Conservation (phyloP, 2,113 vertebrate genomes). For the Pterocles gutturalis region DNA sequence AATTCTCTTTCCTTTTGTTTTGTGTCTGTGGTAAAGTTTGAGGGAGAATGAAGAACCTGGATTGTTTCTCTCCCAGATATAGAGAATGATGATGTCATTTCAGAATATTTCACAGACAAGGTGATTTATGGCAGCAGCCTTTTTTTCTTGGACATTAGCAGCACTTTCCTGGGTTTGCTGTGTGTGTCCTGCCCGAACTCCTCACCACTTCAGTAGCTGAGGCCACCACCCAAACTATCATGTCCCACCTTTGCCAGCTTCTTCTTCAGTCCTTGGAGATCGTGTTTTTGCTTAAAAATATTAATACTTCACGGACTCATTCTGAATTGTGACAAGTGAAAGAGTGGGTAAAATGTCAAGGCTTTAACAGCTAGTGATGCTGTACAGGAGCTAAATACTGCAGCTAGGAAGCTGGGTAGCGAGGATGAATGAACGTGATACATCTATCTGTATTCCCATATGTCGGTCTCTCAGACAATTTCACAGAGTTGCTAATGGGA, state of each 20-base stretch:
- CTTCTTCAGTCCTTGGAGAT: neutral
- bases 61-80: neutral
- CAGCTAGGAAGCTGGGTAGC: neutral
- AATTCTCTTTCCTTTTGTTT: neutral
- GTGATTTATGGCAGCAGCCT: neutral
- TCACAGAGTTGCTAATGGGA: conserved; percentile 47
- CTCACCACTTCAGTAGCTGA: neutral
- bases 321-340: neutral
- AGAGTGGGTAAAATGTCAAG: neutral
- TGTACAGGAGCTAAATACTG: neutral
- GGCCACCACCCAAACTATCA: neutral
- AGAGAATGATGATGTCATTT: neutral
- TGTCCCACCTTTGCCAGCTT: neutral
- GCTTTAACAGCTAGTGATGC: neutral
- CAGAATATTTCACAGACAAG: neutral
- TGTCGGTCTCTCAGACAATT: conserved; percentile 27
- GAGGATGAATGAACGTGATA: neutral
- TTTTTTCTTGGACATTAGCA: neutral
- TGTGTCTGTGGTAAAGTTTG: neutral
- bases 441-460: neutral
- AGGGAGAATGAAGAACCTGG: neutral
- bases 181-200: neutral
- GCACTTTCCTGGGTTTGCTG: accelerated
- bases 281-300: neutral
- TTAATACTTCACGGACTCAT: neutral